Conservation (phyloP, 2,113 vertebrate genomes). For the Picathartes gymnocephalus region DNA sequence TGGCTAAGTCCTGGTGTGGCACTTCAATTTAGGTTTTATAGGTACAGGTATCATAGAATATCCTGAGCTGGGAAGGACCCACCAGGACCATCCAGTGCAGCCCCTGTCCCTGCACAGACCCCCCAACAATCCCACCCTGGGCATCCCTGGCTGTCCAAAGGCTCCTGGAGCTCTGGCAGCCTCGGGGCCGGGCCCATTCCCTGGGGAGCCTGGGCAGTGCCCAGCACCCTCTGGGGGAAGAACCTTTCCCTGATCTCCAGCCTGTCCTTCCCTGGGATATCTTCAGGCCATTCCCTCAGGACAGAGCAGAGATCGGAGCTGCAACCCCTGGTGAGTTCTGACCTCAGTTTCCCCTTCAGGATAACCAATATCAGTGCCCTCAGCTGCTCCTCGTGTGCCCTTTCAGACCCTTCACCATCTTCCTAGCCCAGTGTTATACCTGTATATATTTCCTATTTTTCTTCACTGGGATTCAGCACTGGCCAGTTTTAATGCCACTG, state of each 20-base stretch:
- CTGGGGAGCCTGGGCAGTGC: background rate
- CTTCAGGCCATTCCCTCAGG: background rate
- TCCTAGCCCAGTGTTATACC: background rate
- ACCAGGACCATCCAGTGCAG: accelerated
- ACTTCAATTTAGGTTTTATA: background rate
- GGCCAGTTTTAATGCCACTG: background rate
- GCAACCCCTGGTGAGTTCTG: background rate
- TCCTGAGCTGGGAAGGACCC: background rate
- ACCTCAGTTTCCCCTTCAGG: background rate
- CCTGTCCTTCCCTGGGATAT: background rate
- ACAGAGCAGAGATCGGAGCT: background rate
- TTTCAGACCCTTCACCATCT: background rate
- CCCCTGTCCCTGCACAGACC: accelerated
- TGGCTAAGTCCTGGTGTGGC: background rate
- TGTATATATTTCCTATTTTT: background rate
- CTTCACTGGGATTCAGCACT: background rate
- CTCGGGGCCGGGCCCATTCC: background rate
- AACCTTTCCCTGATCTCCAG: background rate
- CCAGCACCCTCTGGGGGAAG: background rate
- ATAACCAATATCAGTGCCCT: background rate
- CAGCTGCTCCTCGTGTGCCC: background rate
- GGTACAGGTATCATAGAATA: background rate
- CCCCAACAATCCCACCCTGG: background rate
- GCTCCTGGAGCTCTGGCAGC: background rate
- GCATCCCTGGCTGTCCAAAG: background rate